A percentile compares a stretch with the other conserved stretches of the same genome.
These are phyloP conservation scores for Dicycla oo DNA, from an alignment of 2,888 invertebrate genomes.

Conservation along the genomic window DNA sequence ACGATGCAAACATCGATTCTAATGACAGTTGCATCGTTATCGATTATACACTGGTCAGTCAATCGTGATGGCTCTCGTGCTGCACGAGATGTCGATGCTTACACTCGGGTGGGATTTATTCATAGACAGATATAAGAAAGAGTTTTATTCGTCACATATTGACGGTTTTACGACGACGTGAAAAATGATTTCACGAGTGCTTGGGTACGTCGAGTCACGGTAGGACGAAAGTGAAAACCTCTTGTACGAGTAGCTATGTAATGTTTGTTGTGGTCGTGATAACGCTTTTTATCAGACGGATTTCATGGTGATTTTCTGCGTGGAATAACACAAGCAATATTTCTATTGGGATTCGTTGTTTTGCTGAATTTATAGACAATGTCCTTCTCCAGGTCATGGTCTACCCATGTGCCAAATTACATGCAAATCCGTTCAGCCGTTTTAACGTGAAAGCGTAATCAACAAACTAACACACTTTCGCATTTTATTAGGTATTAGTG, in stretches of 20 bases:
- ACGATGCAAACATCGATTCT: slow-evolving; percentile 41
- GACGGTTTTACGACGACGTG: slow-evolving; percentile 47
- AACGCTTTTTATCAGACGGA: slow-evolving; percentile 1
- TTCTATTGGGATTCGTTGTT: neutral
- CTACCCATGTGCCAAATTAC: too few relatives aligned
- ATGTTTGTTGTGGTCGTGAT: slow-evolving; percentile 2
- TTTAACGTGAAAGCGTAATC: too few relatives aligned
- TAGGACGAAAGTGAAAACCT: slow-evolving; percentile 53
- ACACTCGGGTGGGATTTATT: slow-evolving; percentile 49
- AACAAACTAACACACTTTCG: too few relatives aligned
- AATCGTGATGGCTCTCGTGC: slow-evolving; percentile 55
- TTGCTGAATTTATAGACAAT: too few relatives aligned
- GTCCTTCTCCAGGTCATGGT: too few relatives aligned
- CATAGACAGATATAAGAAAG: neutral
- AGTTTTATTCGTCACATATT: slow-evolving; percentile 43
- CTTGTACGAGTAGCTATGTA: neutral
- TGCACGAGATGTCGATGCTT: slow-evolving; percentile 54
- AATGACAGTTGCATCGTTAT: slow-evolving; percentile 49
- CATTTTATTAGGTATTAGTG: too few relatives aligned
- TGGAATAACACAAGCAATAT: neutral
- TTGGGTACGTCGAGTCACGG: slow-evolving; percentile 12
- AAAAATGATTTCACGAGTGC: slow-evolving; percentile 57
- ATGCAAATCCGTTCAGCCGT: too few relatives aligned
- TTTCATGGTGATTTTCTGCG: neutral
- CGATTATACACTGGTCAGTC: slow-evolving; percentile 62